These are phyloP conservation scores for Oophaga pumilio DNA, from an alignment of 2,113 vertebrate species.

Conservation along the genomic window DNA sequence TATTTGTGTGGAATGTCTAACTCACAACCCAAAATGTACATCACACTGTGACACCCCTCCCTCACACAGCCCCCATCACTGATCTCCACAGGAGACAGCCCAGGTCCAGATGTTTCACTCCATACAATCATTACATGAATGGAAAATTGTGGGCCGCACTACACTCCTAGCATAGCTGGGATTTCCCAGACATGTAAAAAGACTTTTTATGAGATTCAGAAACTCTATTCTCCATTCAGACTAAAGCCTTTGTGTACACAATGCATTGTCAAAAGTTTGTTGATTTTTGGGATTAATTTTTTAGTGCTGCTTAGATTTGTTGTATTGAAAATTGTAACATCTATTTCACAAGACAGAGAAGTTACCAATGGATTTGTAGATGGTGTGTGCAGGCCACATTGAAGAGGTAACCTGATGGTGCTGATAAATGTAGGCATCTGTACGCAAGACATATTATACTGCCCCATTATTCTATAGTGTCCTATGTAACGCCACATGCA, in stretches of 20 bases:
- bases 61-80: neutral
- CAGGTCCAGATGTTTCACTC: neutral
- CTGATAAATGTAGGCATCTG: neutral
- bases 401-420: too few relatives aligned
- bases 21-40: constrained; percentile 25
- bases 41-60: constrained; percentile 26
- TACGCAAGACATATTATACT: neutral
- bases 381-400: too few relatives aligned
- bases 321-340: too few relatives aligned
- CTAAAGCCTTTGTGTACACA: neutral
- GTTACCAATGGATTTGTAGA: too few relatives aligned
- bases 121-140: neutral
- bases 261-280: too few relatives aligned
- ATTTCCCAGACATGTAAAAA: neutral
- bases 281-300: too few relatives aligned
- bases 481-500: too few relatives aligned
- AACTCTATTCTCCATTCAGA: neutral
- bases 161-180: neutral
- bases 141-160: neutral
- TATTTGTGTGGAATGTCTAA: constrained; percentile 37
- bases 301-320: too few relatives aligned
- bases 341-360: too few relatives aligned
- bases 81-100: neutral
- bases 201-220: neutral
- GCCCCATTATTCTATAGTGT: too few relatives aligned